Conservation (phyloP, 2,888 invertebrate genomes). For the Sepioteuthis lessoniana region DNA sequence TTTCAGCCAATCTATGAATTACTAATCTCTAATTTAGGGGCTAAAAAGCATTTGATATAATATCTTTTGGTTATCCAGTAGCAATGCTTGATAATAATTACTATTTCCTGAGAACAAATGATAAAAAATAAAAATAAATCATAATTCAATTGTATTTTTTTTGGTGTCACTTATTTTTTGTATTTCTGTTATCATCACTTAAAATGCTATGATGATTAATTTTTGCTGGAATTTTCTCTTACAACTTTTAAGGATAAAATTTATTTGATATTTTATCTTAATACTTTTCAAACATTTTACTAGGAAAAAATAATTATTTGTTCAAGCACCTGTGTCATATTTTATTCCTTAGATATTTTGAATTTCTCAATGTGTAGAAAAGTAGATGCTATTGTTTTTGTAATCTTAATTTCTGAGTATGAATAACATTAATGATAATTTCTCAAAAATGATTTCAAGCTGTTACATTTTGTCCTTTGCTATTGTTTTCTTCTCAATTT, state of each 20-base stretch:
- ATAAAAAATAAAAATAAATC: not conserved
- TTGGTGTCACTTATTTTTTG: not conserved
- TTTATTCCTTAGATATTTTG: not conserved
- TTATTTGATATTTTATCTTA: not conserved
- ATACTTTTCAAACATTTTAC: not conserved
- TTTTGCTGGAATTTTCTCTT: not conserved
- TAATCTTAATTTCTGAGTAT: not conserved
- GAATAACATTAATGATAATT: not conserved
- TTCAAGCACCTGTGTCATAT: not conserved
- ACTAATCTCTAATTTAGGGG: not conserved
- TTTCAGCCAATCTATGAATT: not conserved
- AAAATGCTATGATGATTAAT: not conserved
- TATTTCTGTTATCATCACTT: not conserved
- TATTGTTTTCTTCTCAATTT: not conserved
- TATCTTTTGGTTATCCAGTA: not conserved
- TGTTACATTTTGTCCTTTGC: not conserved
- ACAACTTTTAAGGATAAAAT: too few relatives aligned
- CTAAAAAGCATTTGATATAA: not conserved
- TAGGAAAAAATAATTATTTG: not conserved
- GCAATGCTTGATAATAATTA: not conserved
- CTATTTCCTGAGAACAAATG: not conserved
- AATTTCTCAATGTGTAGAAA: not conserved
- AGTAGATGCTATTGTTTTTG: not conserved
- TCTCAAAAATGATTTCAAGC: not conserved
- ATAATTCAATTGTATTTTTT: not conserved